Base-by-base conservation (phyloP, 2,888 invertebrate species). In the Conistra vaccinii region DNA sequence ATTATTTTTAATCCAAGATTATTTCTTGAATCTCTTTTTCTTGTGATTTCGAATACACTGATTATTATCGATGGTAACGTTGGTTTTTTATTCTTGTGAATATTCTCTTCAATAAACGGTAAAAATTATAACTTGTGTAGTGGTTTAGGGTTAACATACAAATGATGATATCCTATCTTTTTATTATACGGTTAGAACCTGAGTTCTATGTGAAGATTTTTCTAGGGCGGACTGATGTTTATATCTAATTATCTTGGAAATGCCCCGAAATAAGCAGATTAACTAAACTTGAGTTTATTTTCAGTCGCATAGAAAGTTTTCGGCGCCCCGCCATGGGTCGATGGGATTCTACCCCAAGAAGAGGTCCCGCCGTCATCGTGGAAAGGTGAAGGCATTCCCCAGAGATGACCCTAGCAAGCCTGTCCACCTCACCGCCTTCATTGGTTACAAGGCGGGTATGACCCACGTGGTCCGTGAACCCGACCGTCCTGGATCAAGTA, bases 281-380 rank as follows among this genome's bases (percentile, higher is more conserved):
- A 3, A 61, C 62, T 63, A 39, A 61, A 23, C 7, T 26, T 32
- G 1, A 14, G 12, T 48, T 63, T 73, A 39, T 65, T 97, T 97
- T 85, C 95, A 99, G 99, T 99, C 99, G 97, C 99, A 99, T 97
- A 98, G 99, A 94, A 99, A 99, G 96, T 99, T 99, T 97, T 99
- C 99, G 93, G 99, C 99, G 62, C 99, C 99, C 90, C 98, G 99
- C 90, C 99, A 99, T 98, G 99, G 99, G 91, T 99, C 99, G 74
- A 99, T 99, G 99, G 99, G 99, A 90, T 99, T 99, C 97, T 98
- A 99, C 96, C 99, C 99, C 92, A 99, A 99, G 97, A 99, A 99
- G 97, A 98, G 99, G 89, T 98, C 99, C 88, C 97, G 97, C 88
- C 98, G 99, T 93, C 99, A 99, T 97, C 98, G 99, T 97, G 99